These are phyloP conservation scores for Serripes groenlandicus DNA, from an alignment of 2,888 invertebrate species.

Conservation along the genomic window DNA sequence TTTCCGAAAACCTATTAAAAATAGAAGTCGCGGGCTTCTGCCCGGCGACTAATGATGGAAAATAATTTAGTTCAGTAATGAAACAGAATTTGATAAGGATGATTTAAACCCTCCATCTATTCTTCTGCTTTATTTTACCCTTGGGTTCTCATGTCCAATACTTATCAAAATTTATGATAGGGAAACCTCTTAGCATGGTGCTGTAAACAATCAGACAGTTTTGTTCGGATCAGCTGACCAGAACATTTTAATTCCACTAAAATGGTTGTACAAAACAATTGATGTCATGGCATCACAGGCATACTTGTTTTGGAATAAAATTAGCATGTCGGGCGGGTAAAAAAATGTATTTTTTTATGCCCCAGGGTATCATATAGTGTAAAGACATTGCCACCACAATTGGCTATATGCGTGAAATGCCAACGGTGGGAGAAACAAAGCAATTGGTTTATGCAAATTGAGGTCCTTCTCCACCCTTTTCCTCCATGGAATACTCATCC, in stretches of 20 bases:
- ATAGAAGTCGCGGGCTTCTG: no score
- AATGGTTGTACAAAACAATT: slow-evolving; percentile 14
- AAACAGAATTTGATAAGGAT: slow-evolving; percentile 23
- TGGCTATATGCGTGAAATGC: slow-evolving; percentile 20
- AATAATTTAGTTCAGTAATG: slow-evolving; percentile 18
- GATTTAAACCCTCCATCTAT: slow-evolving; percentile 21
- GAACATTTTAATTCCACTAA: background rate
- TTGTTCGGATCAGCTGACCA: background rate
- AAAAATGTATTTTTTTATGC: slow-evolving; percentile 27
- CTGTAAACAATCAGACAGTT: background rate
- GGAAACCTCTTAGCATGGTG: background rate
- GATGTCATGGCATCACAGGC: slow-evolving; percentile 10
- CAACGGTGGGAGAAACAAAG: slow-evolving; percentile 41
- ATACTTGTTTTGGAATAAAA: slow-evolving; percentile 14
- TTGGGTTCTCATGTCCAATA: slow-evolving; percentile 17
- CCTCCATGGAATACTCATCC: background rate
- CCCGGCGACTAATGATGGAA: slow-evolving; percentile 16
- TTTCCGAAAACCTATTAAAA: no score
- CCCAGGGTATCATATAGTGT: slow-evolving; percentile 30
- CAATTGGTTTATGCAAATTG: slow-evolving; percentile 59
- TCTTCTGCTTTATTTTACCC: slow-evolving; percentile 5
- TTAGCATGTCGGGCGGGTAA: slow-evolving; percentile 22
- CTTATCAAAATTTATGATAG: slow-evolving; percentile 14
- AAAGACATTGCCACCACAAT: slow-evolving; percentile 22
- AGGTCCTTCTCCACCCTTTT: background rate